These are phyloP conservation scores for Hypercompe scribonia DNA, from an alignment of 2,888 invertebrate species.

Conservation along the genomic window DNA sequence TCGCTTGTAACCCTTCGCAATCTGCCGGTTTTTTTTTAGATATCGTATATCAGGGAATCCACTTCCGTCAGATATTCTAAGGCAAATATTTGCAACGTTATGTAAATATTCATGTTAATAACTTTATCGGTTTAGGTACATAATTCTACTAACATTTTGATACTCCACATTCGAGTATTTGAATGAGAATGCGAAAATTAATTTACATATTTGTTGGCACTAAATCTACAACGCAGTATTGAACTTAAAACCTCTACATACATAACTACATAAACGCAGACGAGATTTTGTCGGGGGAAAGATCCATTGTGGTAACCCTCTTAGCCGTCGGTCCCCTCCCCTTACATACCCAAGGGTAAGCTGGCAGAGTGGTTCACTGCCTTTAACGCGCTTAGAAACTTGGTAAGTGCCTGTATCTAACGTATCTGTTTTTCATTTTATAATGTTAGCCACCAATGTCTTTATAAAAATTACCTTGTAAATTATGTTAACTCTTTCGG, in stretches of 20 bases:
- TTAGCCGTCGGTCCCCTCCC: constrained; percentile 70
- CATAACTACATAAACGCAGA: constrained; percentile 47
- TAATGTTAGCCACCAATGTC: constrained; percentile 1
- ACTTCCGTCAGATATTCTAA: constrained; percentile 20
- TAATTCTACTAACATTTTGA: constrained; percentile 15
- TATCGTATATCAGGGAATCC: constrained; percentile 15
- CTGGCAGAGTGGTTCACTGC: constrained; percentile 62
- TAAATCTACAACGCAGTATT: constrained; percentile 29
- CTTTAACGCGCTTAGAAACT: constrained; percentile 67
- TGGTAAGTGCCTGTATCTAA: constrained; percentile 58
- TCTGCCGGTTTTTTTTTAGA: constrained; percentile 46
- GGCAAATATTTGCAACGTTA: constrained; percentile 30
- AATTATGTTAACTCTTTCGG: background rate
- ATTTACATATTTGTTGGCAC: constrained; percentile 21
- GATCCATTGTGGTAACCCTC: constrained; percentile 83
- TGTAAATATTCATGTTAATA: constrained; percentile 28
- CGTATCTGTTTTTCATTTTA: constrained; percentile 39
- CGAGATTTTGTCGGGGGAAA: constrained; percentile 78
- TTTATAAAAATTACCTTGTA: background rate
- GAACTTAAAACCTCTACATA: constrained; percentile 33
- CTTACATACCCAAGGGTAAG: constrained; percentile 72
- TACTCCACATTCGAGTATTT: constrained; percentile 2
- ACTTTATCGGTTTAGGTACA: constrained; percentile 22
- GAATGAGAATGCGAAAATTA: constrained; percentile 14
- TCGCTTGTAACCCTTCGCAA: constrained; percentile 53